Evolutionary conservation across 2,888 invertebrate species (phyloP).

Genomic region (Standfussiana lucernea): DNA sequence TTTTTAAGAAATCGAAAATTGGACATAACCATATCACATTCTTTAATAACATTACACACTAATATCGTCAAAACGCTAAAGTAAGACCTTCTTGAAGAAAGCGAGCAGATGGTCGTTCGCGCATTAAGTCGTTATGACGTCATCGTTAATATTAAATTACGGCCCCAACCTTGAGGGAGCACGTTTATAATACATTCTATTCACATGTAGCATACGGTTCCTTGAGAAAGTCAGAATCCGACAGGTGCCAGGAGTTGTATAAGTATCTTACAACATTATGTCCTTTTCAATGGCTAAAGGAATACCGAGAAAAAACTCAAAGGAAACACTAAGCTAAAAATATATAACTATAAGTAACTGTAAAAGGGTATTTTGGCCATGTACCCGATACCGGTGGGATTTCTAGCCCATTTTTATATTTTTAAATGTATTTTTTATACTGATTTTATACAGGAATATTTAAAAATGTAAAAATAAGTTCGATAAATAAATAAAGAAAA

Average conservation of each 20-base stretch:
- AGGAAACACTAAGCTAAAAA: background rate
- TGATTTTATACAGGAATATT: too few relatives aligned
- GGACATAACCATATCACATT: background rate
- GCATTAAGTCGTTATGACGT: constrained; percentile 37
- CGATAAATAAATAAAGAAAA: too few relatives aligned
- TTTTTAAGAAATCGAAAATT: background rate
- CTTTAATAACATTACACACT: background rate
- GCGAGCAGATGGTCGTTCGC: constrained; percentile 33
- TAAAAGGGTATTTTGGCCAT: too few relatives aligned
- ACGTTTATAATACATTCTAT: constrained; percentile 18
- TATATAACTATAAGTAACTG: too few relatives aligned
- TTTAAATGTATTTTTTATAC: too few relatives aligned
- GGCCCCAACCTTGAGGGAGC: constrained; percentile 29
- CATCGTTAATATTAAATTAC: constrained; percentile 43
- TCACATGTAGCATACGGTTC: constrained; percentile 20
- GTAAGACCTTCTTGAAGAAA: background rate
- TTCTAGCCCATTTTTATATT: too few relatives aligned
- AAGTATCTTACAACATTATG: background rate
- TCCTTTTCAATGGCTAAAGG: background rate
- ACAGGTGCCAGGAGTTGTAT: background rate
- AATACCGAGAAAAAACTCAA: background rate
- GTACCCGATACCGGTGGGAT: too few relatives aligned
- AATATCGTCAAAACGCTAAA: background rate
- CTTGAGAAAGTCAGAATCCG: constrained; percentile 21
- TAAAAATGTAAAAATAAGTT: too few relatives aligned